Evolutionary conservation across 2,888 invertebrate species (phyloP).

Genomic region (Rhagophthalmus giganteus): DNA sequence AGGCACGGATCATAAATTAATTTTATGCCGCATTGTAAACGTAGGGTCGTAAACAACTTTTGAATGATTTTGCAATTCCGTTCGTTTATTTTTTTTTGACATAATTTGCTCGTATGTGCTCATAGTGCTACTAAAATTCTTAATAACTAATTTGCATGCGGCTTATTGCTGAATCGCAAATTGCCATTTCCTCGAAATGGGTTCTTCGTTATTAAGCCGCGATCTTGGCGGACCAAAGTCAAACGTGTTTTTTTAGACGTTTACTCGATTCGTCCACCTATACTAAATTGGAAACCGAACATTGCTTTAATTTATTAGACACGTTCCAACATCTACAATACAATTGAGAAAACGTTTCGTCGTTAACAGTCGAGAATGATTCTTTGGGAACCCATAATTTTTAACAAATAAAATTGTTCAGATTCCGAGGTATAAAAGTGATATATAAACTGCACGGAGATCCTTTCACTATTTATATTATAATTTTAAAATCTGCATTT

Average conservation of each 20-base stretch:
- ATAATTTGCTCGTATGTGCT: slow-evolving; percentile 19
- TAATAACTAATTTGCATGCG: slow-evolving; percentile 28
- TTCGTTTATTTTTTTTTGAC: slow-evolving; percentile 19
- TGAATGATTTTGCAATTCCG: slow-evolving; percentile 33
- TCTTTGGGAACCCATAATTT: slow-evolving; percentile 16
- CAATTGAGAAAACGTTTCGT: slow-evolving; percentile 17
- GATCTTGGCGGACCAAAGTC: slow-evolving; percentile 10
- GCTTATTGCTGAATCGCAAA: slow-evolving; percentile 24
- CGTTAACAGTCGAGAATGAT: slow-evolving; percentile 10
- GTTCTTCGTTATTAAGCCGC: slow-evolving; percentile 17
- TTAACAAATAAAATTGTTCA: slow-evolving; percentile 13
- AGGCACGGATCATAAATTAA: slow-evolving; percentile 35
- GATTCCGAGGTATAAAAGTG: slow-evolving; percentile 12
- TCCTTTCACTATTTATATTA: slow-evolving; percentile 10
- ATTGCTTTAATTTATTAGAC: slow-evolving; percentile 22
- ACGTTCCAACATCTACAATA: slow-evolving; percentile 21
- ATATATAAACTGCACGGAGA: slow-evolving; percentile 1
- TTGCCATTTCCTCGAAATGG: slow-evolving; percentile 22
- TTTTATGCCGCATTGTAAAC: slow-evolving; percentile 38
- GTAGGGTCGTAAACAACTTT: slow-evolving; percentile 35
- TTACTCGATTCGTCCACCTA: slow-evolving; percentile 20
- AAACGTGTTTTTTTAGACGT: slow-evolving; percentile 23
- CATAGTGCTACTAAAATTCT: slow-evolving; percentile 17
- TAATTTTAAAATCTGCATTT: slow-evolving; percentile 4
- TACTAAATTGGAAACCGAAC: slow-evolving; percentile 19